Evolutionary conservation across 2,113 vertebrate genomes (phyloP), one percentile per base, ranked within the genome.

Genomic region (mouse (Mus musculus)): DNA sequence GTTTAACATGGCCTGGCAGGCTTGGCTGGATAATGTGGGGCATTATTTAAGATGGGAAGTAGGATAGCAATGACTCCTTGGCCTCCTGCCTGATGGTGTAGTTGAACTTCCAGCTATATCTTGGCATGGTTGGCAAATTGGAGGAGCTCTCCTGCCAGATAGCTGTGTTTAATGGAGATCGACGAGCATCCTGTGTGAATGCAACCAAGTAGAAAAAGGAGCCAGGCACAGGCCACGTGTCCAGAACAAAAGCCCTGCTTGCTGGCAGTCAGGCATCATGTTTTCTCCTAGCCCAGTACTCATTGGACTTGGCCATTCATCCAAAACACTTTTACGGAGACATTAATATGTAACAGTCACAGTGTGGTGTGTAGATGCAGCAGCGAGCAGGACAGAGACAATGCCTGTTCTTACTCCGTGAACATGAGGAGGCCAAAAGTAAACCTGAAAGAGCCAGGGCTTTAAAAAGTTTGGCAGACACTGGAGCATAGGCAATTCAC

Each of bases 31-130:
- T 88, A 90, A 95, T 46, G 28, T 46, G 93, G 85, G 89, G 59
- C n/a, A 61, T 97, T 95, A 97, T 95, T 95, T 96, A 97, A 97
- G 96, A 96, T 96, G 82, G 94, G 89, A 95, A 97, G 92, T 30
- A 73, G 65, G 94, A 96, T 93, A 95, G 77, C 95, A 87, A 42
- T 90, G 95, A 93, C 94, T 93, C 77, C 81, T 93, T 96, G 96
- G 96, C 36, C 49, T 69, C 56, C 67, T 89, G 97, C 97, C 97
- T 92, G 85, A 92, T 96, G 85, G 80, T 92, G 85, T 88, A 80
- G 71, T 93, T 95, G 93, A 94, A 93, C 90, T 61, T 97, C 88
- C 94, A 91, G 91, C 91, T 94, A 73, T 65, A 94, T 94, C 61
- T 96, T 98, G 97, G 97, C 96, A 95, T 86, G 76, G 77, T 72